Percentiles rank a stretch among this genome's conserved stretches.
Conservation (phyloP, 2,797 vertebrate species). For the Sphenopsis melanotis region DNA sequence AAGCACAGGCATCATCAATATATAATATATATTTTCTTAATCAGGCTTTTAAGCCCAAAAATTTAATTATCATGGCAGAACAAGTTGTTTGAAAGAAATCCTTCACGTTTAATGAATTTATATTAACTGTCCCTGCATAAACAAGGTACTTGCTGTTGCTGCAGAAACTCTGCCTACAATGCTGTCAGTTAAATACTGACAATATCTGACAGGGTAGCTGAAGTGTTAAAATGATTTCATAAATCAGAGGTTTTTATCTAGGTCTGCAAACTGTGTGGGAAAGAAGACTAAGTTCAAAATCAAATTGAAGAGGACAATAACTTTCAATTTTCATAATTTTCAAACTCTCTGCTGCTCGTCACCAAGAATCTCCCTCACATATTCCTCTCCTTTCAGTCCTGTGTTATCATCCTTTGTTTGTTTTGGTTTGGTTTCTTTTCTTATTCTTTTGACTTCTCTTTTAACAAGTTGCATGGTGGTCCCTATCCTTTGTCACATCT, state of each 20-base stretch:
- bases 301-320: neutral
- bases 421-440: fast-evolving
- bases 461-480: neutral
- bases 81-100: neutral
- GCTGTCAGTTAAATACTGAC: neutral
- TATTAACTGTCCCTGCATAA: neutral
- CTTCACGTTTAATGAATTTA: neutral
- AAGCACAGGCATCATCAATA: neutral
- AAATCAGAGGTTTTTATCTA: neutral
- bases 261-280: neutral
- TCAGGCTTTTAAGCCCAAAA: neutral
- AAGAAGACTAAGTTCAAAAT: neutral
- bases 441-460: neutral
- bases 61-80: neutral
- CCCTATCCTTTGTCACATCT: neutral
- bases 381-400: neutral
- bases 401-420: neutral
- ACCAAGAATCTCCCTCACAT: neutral
- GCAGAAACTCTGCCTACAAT: neutral
- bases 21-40: neutral
- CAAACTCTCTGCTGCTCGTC: neutral
- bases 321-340: neutral
- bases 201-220: neutral
- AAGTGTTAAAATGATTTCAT: neutral
- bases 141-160: neutral